phyloP scores from a whole-genome alignment of 1,140 invertebrate genomes.

The Zophobas atratus region DNA sequence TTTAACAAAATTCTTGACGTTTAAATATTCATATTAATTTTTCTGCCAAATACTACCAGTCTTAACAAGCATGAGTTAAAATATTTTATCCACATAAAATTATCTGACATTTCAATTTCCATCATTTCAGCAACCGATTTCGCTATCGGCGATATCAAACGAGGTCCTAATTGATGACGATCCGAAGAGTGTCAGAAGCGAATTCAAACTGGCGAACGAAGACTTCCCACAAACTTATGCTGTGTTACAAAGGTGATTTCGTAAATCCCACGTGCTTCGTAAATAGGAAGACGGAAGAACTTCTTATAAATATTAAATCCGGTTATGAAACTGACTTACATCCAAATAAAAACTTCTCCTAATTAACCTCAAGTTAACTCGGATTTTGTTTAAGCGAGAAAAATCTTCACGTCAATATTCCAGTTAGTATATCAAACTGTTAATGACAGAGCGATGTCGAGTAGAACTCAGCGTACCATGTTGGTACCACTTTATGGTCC shows the following conservation, averaged over 20 bases:
- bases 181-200: not conserved
- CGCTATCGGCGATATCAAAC: slow-evolving; percentile 30
- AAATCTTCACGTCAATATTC: slow-evolving; percentile 21
- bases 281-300: slow-evolving; percentile 41
- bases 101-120: slow-evolving; percentile 3
- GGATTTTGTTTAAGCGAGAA: slow-evolving; percentile 4
- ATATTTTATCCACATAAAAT: slow-evolving; percentile 16
- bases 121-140: not conserved
- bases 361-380: slow-evolving; percentile 32
- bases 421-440: slow-evolving; percentile 8
- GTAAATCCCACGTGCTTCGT: slow-evolving; percentile 38
- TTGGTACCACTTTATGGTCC: slow-evolving; percentile 31
- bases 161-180: slow-evolving; percentile 19
- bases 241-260: slow-evolving; percentile 24
- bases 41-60: not conserved
- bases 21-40: not conserved
- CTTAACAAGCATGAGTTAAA: not conserved
- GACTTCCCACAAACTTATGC: slow-evolving; percentile 5
- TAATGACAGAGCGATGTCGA: not conserved
- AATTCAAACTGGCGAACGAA: slow-evolving; percentile 19
- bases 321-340: slow-evolving; percentile 29
- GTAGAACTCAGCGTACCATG: not conserved
- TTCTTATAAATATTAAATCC: slow-evolving; percentile 39
- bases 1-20: not conserved
- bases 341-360: slow-evolving; percentile 20